Evolutionary conservation across 2,797 vertebrate species (phyloP).

Genomic region (Dromococcyx pavoninus): DNA sequence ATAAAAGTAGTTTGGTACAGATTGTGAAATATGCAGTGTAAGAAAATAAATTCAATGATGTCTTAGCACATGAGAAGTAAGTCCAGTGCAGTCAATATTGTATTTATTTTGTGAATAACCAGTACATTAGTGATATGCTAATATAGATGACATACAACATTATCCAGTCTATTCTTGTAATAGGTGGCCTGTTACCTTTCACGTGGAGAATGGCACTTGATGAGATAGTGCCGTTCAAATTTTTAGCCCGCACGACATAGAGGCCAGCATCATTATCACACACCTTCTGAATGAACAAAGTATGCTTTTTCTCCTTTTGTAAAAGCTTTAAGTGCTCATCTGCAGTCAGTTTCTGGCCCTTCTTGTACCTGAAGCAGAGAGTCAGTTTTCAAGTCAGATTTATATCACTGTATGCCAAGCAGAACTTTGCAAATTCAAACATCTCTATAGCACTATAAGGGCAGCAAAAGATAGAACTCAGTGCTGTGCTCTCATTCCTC

Average conservation of each 20-base stretch:
- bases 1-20: neutral
- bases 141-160: conserved; percentile 82
- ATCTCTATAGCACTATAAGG: neutral
- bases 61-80: conserved; percentile 7
- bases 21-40: conserved; percentile 14
- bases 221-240: conserved; percentile 75
- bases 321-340: conserved; percentile 78
- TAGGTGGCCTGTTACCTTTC: conserved; percentile 78
- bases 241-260: conserved; percentile 77
- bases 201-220: conserved; percentile 80
- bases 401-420: neutral
- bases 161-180: conserved; percentile 76
- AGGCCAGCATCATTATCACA: conserved; percentile 78
- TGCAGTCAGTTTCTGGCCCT: conserved; percentile 80
- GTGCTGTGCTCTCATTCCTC: neutral
- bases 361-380: conserved; percentile 91
- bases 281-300: conserved; percentile 80
- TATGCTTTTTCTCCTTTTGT: conserved; percentile 81
- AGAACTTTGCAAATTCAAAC: conserved; percentile 35
- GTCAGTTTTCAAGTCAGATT: conserved; percentile 81
- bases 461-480: neutral
- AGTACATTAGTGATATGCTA: conserved; percentile 83
- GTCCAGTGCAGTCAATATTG: neutral
- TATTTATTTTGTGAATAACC: conserved; percentile 73
- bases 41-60: neutral